Evolutionary conservation across 2,888 invertebrate genomes (phyloP).

Genomic region (Conistra vaccinii): DNA sequence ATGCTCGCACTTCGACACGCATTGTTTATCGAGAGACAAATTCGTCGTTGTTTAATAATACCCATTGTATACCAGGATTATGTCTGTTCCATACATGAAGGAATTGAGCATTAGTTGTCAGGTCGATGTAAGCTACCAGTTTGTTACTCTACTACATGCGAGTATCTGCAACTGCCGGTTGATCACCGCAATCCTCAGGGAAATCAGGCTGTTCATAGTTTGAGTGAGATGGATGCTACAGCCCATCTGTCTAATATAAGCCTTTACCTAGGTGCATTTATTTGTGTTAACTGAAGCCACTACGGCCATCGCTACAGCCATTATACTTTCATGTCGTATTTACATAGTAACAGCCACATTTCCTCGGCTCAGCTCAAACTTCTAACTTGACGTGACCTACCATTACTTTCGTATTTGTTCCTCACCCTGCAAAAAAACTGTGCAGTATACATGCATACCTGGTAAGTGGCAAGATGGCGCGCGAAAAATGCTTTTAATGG

Average conservation of each 20-base stretch:
- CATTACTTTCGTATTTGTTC: conserved; percentile 27
- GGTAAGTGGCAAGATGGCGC: conserved; percentile 51
- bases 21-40: conserved; percentile 5
- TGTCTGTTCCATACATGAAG: not conserved
- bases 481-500: conserved; percentile 65
- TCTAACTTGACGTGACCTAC: conserved; percentile 13
- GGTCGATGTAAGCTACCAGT: not conserved
- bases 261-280: conserved; percentile 18
- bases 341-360: conserved; percentile 20
- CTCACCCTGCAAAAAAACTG: conserved; percentile 16
- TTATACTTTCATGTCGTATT: conserved; percentile 27
- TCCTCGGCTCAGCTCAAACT: conserved; percentile 20
- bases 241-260: not conserved
- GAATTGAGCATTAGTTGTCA: not conserved
- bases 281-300: not conserved
- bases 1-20: conserved; percentile 32
- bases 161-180: conserved; percentile 4
- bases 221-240: not conserved
- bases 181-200: conserved; percentile 2
- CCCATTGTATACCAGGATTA: not conserved
- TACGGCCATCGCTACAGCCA: not conserved
- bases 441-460: conserved; percentile 37
- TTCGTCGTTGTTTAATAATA: conserved; percentile 6
- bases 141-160: not conserved
- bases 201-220: conserved; percentile 21